Evolutionary conservation across 2,113 vertebrate genomes (phyloP).

Genomic region (Mustela lutreola): DNA sequence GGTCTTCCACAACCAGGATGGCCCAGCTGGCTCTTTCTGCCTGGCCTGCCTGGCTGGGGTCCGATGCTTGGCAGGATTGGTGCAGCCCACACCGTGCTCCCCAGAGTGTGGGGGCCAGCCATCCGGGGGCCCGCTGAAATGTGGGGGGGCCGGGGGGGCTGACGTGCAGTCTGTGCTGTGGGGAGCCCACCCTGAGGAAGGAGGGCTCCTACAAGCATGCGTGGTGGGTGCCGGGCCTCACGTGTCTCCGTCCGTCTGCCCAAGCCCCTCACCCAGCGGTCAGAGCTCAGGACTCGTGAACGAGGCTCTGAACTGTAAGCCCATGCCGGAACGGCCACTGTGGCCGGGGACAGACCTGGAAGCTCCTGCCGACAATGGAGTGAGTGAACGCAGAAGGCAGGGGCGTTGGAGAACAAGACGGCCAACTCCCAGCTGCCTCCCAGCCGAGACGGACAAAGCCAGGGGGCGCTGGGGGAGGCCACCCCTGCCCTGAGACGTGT

Average conservation of each 20-base stretch:
- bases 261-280: not conserved
- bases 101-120: fast-evolving
- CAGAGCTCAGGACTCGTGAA: not conserved
- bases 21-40: not conserved
- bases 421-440: fast-evolving
- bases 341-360: not conserved
- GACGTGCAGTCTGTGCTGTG: fast-evolving
- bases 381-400: not conserved
- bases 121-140: not conserved
- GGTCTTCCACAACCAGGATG: not conserved
- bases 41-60: not conserved
- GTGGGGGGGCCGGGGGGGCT: not conserved
- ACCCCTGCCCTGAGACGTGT: fast-evolving
- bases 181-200: not conserved
- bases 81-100: fast-evolving
- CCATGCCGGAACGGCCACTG: fast-evolving
- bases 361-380: too few species aligned
- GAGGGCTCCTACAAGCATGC: not conserved
- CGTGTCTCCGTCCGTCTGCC: not conserved
- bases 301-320: not conserved
- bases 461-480: not conserved
- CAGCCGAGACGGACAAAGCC: not conserved
- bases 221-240: not conserved
- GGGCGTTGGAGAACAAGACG: not conserved
- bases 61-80: fast-evolving